phyloP scores from a whole-genome alignment of 2,113 vertebrate species.

The Daboia siamensis region DNA sequence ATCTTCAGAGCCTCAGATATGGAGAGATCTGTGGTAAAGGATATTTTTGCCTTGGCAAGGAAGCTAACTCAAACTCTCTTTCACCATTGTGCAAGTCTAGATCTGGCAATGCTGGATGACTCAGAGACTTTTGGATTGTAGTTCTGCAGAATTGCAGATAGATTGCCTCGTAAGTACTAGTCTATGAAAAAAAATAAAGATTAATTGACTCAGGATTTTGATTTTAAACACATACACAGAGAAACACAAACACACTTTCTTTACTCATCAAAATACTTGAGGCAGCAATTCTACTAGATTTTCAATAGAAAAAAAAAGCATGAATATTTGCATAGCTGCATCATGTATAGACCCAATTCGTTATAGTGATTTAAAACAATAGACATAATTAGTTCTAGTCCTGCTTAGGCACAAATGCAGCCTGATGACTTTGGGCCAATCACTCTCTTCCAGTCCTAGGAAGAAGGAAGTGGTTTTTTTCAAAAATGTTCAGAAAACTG shows the following conservation, averaged over 20 bases:
- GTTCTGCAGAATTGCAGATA: not conserved
- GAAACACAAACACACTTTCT: not conserved
- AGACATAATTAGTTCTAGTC: not conserved
- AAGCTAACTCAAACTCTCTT: not conserved
- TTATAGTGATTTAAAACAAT: not conserved
- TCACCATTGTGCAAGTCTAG: not conserved
- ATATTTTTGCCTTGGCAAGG: not conserved
- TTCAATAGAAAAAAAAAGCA: not conserved
- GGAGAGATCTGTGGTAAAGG: not conserved
- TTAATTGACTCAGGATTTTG: not conserved
- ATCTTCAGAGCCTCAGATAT: not conserved
- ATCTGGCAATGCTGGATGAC: not conserved
- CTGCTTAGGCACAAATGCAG: not conserved
- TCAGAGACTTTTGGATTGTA: not conserved
- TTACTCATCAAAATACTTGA: not conserved
- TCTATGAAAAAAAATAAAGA: not conserved
- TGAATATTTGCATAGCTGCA: not conserved
- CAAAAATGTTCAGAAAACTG: not conserved
- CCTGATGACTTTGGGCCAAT: not conserved
- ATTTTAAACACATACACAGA: not conserved
- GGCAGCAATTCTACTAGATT: not conserved
- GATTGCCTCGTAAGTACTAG: not conserved
- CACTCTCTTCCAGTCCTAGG: not conserved
- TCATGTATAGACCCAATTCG: not conserved
- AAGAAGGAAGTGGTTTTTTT: not conserved